These are phyloP conservation scores for Perizoma flavofasciatum DNA, from an alignment of 2,888 invertebrate species.

Conservation along the genomic window DNA sequence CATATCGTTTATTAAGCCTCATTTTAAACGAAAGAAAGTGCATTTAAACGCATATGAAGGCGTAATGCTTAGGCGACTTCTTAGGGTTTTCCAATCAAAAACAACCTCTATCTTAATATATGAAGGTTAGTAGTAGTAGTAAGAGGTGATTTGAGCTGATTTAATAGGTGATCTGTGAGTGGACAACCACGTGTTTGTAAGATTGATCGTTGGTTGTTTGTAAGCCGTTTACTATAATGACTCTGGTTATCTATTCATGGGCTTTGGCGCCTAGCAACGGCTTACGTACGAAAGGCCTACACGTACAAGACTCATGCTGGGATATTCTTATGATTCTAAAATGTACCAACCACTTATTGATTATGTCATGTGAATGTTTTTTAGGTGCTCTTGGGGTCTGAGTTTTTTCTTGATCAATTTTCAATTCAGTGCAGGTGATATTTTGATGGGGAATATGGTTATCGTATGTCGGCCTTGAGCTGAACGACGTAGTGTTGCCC, in stretches of 20 bases:
- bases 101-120: constrained; percentile 2
- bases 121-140: constrained; percentile 12
- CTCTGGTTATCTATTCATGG: constrained; percentile 34
- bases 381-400: no score
- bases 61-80: constrained; percentile 32
- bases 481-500: no score
- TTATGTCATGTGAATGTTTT: no score
- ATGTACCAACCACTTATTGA: neutral
- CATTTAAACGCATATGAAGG: constrained; percentile 58
- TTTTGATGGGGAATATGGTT: no score
- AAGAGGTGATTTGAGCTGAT: neutral
- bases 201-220: constrained; percentile 50
- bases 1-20: constrained; percentile 60
- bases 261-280: constrained; percentile 31
- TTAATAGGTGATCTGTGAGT: constrained; percentile 37
- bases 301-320: constrained; percentile 20
- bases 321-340: constrained; percentile 10
- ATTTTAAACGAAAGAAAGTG: constrained; percentile 64
- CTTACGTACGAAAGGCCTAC: constrained; percentile 20
- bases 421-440: no score
- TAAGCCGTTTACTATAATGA: constrained; percentile 44
- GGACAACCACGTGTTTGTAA: constrained; percentile 46
- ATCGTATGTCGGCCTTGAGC: no score
- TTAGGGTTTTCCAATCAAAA: constrained; percentile 13
- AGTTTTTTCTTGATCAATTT: no score